Percentiles rank a stretch among this genome's conserved stretches.
phyloP scores from a whole-genome alignment of 2,113 vertebrate species.

The Coreoperca whiteheadi region DNA sequence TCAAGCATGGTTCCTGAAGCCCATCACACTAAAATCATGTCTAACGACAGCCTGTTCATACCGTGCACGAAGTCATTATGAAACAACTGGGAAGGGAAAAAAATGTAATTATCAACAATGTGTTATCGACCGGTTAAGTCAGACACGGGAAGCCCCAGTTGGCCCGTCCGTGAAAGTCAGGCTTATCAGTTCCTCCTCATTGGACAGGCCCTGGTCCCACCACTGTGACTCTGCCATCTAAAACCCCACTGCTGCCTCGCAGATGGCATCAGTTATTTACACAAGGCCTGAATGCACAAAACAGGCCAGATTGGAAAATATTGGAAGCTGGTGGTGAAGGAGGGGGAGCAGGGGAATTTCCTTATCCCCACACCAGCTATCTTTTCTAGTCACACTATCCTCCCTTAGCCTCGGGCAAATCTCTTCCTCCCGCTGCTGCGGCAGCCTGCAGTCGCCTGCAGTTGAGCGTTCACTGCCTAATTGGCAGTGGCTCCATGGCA shows the following conservation, averaged over 20 bases:
- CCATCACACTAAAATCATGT: background rate
- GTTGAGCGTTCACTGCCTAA: conserved; percentile 77
- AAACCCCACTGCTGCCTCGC: conserved; percentile 35
- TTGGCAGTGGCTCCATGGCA: conserved; percentile 79
- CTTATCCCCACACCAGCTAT: conserved; percentile 29
- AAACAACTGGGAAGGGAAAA: background rate
- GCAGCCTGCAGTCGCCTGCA: conserved; percentile 59
- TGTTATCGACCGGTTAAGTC: conserved; percentile 13
- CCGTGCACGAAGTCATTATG: background rate
- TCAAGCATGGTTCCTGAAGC: background rate
- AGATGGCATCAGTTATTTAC: conserved; percentile 44
- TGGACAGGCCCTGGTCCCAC: conserved; percentile 43
- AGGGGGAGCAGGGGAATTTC: conserved; percentile 34
- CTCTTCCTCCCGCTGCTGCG: conserved; percentile 35
- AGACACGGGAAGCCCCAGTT: conserved; percentile 36
- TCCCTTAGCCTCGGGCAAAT: conserved; percentile 59
- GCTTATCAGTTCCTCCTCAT: conserved; percentile 64
- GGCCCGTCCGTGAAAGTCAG: conserved; percentile 12
- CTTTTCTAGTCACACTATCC: conserved; percentile 47
- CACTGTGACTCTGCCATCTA: conserved; percentile 44
- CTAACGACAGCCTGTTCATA: background rate
- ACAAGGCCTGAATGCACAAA: conserved; percentile 40
- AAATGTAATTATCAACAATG: conserved; percentile 19
- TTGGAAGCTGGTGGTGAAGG: conserved; percentile 18
- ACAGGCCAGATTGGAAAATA: conserved; percentile 55